Base-by-base conservation (phyloP, 2,113 vertebrate genomes). In the Zosterops hypoxanthus region DNA sequence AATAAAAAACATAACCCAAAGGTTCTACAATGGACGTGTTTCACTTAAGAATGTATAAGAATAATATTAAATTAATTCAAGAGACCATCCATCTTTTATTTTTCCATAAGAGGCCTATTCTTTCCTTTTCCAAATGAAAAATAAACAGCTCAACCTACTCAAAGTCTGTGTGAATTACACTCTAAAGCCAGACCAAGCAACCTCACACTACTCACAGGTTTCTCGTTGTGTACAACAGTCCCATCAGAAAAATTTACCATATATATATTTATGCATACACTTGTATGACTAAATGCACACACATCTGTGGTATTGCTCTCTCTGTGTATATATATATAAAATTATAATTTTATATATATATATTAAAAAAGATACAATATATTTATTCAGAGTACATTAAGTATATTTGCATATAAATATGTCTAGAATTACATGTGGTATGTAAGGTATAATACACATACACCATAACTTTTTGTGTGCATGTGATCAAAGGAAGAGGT, bases 281-380 rank as follows among this genome's bases (percentile, higher is more conserved):
- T 59, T 95, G 77, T 97, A 90, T 93, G 91, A 95, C 60, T 97
- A 96, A 93, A 92, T 77, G 72, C 86, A 94, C 86, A 91, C 36
- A 29, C 25, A 56, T 33, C 49, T 82, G 52, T 52, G 65, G 29
- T 59, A 49, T 86, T 3, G 7, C 53, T 63, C 39, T 47, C 19
- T 86, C 1, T 72, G 1, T 75, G 0, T 44, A 5, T 56, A 14
- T 92, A 53, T 82, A 61, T 92, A 1, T 72, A 2, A 29, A 59
- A 57, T 57, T 39, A 28, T 20, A 41, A 39, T 61, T 52, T 29
- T 70, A 17, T 29, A 29, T 52, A 55, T 26, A 26, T 72, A 41
- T 33, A 53, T 26, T 55, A 55, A 19, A 31, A 36, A 29, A 14
- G 14, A 23, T 23, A 53, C 12, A 29, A 68, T 80, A 95, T 91